Evolutionary conservation across 2,113 vertebrate genomes (phyloP), one percentile per base, ranked within the genome.

Genomic region (Myxocyprinus asiaticus): DNA sequence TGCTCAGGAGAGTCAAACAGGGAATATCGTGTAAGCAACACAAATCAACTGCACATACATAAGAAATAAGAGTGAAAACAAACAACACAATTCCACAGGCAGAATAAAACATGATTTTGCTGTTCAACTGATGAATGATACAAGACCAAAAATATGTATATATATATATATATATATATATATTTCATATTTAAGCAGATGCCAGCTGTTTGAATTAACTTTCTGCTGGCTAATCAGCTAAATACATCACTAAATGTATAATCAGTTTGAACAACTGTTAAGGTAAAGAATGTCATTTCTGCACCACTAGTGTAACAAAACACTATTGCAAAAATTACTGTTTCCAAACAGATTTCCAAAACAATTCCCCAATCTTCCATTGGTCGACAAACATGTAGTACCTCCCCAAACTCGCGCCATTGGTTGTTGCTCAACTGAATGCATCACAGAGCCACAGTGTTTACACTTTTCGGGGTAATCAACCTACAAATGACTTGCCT

Each of bases 171-270:
- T 33, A 33, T 33, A 33, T 33, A 33, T 33, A 33, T 33, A 33
- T 79, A 79, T 64, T 71, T 79, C 7, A 72, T 64, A 63, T 48
- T 71, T 63, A 12, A 72, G 70, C 68, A 65, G 59, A 71, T 56
- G 67, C 33, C 48, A 70, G 47, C 17, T 33, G 22, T 33, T 33
- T 33, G 22, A 33, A 33, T 33, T 1, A 33, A 33, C 47, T 70
- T 72, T 71, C 15, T 22, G 11, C 15, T 45, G 50, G 50, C 48
- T 65, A 58, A 72, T 56, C 56, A 71, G 56, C 17, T 0, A 47
- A 44, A 74, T 48, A 74, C 56, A 47, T 44, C 48, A 11, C 43
- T 15, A 70, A 48, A 62, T 64, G 7, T 59, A 71, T 53, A n/a
- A 17, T 45, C 44, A 64, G 77, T 45, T 17, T 69, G 10, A 62